Conservation (phyloP, 2,888 invertebrate genomes). For the Spodoptera exigua region DNA sequence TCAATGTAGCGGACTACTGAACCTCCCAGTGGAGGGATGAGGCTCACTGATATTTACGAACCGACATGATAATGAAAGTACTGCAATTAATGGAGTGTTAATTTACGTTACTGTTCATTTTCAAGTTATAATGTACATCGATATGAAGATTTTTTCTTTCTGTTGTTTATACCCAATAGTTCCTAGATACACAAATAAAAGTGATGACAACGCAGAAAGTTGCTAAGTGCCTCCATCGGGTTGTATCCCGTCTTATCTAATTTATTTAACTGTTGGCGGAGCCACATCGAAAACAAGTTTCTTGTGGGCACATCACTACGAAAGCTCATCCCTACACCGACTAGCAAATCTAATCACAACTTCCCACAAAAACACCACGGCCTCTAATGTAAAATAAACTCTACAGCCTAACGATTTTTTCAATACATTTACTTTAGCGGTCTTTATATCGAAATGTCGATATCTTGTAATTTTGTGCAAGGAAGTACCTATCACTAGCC, state of each 20-base stretch:
- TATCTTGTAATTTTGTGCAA: constrained; percentile 57
- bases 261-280: constrained; percentile 81
- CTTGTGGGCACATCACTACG: constrained; percentile 49
- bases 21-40: constrained; percentile 6
- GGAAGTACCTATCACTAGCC: constrained; percentile 42
- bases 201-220: constrained; percentile 80
- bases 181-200: constrained; percentile 73
- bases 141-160: not conserved
- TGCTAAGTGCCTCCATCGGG: constrained; percentile 77
- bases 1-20: constrained; percentile 16
- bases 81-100: constrained; percentile 10
- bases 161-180: constrained; percentile 61
- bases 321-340: constrained; percentile 22
- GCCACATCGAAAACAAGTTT: constrained; percentile 76
- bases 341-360: constrained; percentile 29
- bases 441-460: constrained; percentile 53
- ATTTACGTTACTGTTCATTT: constrained; percentile 6
- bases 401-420: constrained; percentile 26
- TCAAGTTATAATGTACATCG: not conserved
- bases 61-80: constrained; percentile 28
- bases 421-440: constrained; percentile 47
- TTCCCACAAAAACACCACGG: constrained; percentile 10
- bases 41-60: constrained; percentile 22
- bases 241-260: constrained; percentile 79
- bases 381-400: constrained; percentile 24